phyloP scores from a whole-genome alignment of 2,113 vertebrate genomes.

The Bubalus kerabau region DNA sequence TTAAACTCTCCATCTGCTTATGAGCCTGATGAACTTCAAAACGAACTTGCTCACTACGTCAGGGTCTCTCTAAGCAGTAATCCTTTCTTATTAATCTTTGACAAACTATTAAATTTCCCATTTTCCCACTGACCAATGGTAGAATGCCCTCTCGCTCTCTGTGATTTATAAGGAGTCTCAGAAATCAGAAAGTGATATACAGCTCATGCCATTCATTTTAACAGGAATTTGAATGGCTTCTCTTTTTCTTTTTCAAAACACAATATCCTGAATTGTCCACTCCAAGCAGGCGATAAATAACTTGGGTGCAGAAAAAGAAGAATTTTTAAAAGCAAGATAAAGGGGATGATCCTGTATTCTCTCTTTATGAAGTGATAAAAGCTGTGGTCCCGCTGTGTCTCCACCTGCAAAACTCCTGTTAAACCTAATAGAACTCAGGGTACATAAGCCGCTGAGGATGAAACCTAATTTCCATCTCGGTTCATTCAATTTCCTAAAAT shows the following conservation, averaged over 20 bases:
- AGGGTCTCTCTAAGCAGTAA: constrained; percentile 7
- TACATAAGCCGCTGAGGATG: not conserved
- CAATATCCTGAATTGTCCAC: constrained; percentile 30
- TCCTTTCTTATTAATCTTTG: constrained; percentile 50
- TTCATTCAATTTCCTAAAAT: constrained; percentile 46
- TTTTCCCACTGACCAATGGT: not conserved
- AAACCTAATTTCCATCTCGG: constrained; percentile 58
- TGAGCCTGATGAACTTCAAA: constrained; percentile 41
- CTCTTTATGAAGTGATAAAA: constrained; percentile 24
- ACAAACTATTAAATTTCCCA: constrained; percentile 29
- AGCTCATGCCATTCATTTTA: constrained; percentile 42
- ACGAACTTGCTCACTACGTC: not conserved
- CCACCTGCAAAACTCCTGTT: constrained; percentile 54
- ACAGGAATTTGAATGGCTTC: constrained; percentile 40
- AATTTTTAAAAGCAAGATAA: constrained; percentile 49
- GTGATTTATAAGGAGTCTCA: constrained; percentile 48
- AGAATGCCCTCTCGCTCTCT: not conserved
- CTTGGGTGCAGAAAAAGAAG: constrained; percentile 14
- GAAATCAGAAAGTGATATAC: constrained; percentile 49
- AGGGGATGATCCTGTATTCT: not conserved
- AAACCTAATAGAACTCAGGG: constrained; percentile 52
- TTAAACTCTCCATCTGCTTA: constrained; percentile 32
- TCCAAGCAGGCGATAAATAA: constrained; percentile 24
- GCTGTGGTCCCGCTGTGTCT: constrained; percentile 28
- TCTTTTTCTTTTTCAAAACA: constrained; percentile 50